Evolutionary conservation across 1,140 invertebrate species (phyloP), one percentile per base, ranked within the genome.

Genomic region (Anastrepha obliqua): DNA sequence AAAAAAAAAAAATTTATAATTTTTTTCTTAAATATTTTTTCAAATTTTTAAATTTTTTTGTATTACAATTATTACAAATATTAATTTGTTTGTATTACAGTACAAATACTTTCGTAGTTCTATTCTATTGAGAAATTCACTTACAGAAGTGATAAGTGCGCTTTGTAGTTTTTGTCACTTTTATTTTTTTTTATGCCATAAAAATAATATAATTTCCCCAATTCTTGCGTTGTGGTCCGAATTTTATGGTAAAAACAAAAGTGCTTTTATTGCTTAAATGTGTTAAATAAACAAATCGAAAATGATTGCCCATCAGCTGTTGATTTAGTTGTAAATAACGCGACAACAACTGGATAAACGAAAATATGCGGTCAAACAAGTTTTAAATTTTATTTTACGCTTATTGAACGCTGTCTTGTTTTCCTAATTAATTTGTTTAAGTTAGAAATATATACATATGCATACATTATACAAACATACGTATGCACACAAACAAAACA

Each of bases 341-440:
- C 15, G 67, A 47, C 42, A 13, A 15, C n/a, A 81, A 29, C n/a
- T 81, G 4, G 47, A n/a, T 47, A 55, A 9, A 81, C 20, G 74
- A 11, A 81, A 81, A 81, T 81, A 81, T 81, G 74, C 47, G 44
- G 74, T 58, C 47, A 81, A 81, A 81, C 74, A n/a, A 55, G 74
- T 81, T 81, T 81, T 55, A 2, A 58, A 29, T 81, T 81, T 81
- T 51, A 20, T 20, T 20, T n/a, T 20, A 17, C 47, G 15, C 74
- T 81, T 81, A 17, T 51, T 9, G 47, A 58, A 55, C 11, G 11
- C 51, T 55, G 51, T 55, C 51, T 6, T 8, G 6, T 55, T 55
- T 29, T 29, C 47, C 5, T 20, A 67, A 7, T 4, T 29, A 2
- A 67, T 17, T 67, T 67, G 8, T 67, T 29, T 7, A n/a, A 13